These are phyloP conservation scores for Pleuronectes platessa DNA, from an alignment of 2,113 vertebrate species.

Conservation along the genomic window DNA sequence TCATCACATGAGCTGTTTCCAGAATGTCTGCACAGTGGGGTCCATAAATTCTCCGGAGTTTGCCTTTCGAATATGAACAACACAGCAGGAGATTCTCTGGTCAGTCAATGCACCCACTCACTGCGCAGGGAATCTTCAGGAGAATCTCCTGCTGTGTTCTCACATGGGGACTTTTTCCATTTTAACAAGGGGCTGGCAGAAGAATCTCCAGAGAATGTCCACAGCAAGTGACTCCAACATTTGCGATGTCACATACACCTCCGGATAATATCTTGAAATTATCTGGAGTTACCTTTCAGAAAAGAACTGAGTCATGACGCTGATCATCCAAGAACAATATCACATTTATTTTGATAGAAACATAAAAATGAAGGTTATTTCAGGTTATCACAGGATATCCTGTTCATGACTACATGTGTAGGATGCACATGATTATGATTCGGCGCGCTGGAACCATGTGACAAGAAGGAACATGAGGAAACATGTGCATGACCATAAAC, in stretches of 20 bases:
- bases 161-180: too few species aligned
- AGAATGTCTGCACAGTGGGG: background rate
- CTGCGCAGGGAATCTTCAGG: too few species aligned
- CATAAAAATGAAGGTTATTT: background rate
- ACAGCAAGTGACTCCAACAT: too few species aligned
- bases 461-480: conserved; percentile 23
- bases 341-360: conserved; percentile 24
- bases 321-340: background rate
- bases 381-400: conserved; percentile 40
- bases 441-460: conserved; percentile 1
- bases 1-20: background rate
- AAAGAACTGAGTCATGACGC: background rate
- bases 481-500: conserved; percentile 19
- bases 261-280: too few species aligned
- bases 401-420: conserved; percentile 20
- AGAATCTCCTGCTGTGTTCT: too few species aligned
- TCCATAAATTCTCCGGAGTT: background rate
- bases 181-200: too few species aligned
- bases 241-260: too few species aligned
- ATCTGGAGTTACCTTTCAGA: background rate
- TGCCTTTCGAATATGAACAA: background rate
- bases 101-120: too few species aligned
- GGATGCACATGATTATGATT: conserved; percentile 3
- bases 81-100: too few species aligned
- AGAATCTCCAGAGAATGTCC: background rate